phyloP scores from a whole-genome alignment of 1,140 invertebrate genomes.

The Drosophila pachea region DNA sequence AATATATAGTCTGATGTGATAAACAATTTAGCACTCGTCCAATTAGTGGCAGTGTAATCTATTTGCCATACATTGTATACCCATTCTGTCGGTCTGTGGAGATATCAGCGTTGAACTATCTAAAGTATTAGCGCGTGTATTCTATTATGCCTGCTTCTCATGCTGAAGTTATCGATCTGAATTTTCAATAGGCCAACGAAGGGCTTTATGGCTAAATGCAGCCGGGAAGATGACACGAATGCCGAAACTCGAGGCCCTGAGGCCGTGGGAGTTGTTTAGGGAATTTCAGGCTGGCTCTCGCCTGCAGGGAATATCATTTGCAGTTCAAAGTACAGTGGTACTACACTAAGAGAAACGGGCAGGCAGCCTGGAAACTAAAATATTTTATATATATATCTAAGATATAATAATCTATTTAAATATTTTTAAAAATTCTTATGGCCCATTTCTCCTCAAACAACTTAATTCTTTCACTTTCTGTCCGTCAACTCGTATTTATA shows the following conservation, averaged over 20 bases:
- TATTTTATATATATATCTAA: neutral
- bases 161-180: constrained; percentile 39
- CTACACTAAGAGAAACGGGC: neutral
- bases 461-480: too few relatives aligned
- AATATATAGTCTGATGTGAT: constrained; percentile 21
- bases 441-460: neutral
- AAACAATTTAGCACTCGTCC: constrained; percentile 28
- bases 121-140: neutral
- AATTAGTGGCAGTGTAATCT: constrained; percentile 28
- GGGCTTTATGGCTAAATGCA: constrained; percentile 8
- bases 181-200: constrained; percentile 23
- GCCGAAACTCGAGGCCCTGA: too few relatives aligned
- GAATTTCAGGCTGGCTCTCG: constrained; percentile 37
- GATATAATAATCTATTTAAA: neutral
- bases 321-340: constrained; percentile 10
- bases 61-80: constrained; percentile 27
- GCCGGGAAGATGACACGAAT: neutral
- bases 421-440: neutral
- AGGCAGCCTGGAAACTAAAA: neutral
- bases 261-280: neutral
- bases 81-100: neutral
- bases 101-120: constrained; percentile 23
- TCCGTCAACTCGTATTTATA: neutral
- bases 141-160: neutral
- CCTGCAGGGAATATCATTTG: neutral